Conservation (phyloP, 2,797 vertebrate species). For the Brachyalestes nurse region DNA sequence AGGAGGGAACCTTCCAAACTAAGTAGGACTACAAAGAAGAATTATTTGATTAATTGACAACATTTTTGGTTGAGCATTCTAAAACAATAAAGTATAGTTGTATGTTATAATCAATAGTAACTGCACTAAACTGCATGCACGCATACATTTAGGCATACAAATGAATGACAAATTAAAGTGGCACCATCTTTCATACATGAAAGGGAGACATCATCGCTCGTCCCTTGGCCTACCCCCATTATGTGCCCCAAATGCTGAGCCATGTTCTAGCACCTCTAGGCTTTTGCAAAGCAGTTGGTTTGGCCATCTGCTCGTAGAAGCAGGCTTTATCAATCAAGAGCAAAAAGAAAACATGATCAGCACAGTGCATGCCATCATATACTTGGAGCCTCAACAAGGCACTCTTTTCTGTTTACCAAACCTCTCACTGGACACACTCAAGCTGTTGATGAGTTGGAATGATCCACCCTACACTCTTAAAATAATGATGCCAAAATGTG, state of each 20-base stretch:
- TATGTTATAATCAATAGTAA: no score
- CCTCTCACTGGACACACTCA: slow-evolving; percentile 22
- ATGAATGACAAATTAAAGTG: background rate
- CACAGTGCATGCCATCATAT: background rate
- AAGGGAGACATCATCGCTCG: background rate
- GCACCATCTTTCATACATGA: background rate
- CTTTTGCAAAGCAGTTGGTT: slow-evolving; percentile 39
- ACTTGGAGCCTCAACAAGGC: background rate
- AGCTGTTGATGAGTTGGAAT: slow-evolving; percentile 18
- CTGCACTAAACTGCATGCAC: no score
- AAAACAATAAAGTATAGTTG: no score
- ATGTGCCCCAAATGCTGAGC: slow-evolving; percentile 43
- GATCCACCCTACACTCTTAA: background rate
- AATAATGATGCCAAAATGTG: background rate
- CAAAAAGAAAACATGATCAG: slow-evolving; percentile 46
- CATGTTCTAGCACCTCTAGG: slow-evolving; percentile 31
- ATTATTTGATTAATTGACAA: no score
- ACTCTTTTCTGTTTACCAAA: slow-evolving; percentile 11
- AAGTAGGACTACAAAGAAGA: no score
- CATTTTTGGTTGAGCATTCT: no score
- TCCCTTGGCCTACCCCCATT: slow-evolving; percentile 33
- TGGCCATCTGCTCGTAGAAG: slow-evolving; percentile 58
- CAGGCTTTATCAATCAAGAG: slow-evolving; percentile 47
- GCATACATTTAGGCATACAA: background rate
- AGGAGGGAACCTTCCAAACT: no score